Percentiles rank a stretch among this genome's conserved stretches.
phyloP scores from a whole-genome alignment of 1,140 invertebrate species.

The Oedothorax gibbosus region DNA sequence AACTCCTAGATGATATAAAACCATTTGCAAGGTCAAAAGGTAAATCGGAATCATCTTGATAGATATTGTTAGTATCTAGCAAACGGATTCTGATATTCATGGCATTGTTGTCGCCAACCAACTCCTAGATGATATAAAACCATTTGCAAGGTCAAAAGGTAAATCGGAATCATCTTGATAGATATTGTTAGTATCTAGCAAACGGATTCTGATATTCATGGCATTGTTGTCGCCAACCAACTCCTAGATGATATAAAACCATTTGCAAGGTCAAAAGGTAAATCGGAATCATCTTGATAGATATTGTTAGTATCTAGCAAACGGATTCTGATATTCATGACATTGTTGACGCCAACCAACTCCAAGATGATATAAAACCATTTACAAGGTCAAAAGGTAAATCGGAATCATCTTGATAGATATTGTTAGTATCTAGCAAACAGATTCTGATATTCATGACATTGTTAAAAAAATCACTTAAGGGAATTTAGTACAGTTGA shows the following conservation, averaged over 20 bases:
- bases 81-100: too few species aligned
- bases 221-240: slow-evolving; percentile 54
- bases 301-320: neutral
- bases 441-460: too few species aligned
- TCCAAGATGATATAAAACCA: slow-evolving; percentile 60
- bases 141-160: slow-evolving; percentile 49
- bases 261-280: slow-evolving; percentile 50
- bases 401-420: neutral
- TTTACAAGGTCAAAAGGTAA: slow-evolving; percentile 49
- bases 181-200: neutral
- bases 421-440: neutral
- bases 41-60: neutral
- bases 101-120: slow-evolving; percentile 57
- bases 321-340: too few species aligned
- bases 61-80: too few species aligned
- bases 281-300: neutral
- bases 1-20: too few species aligned
- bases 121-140: slow-evolving; percentile 60
- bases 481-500: too few species aligned
- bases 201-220: too few species aligned
- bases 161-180: neutral
- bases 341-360: slow-evolving; percentile 54
- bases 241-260: slow-evolving; percentile 60
- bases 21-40: too few species aligned
- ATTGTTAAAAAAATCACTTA: too few species aligned